phyloP scores from a whole-genome alignment of 2,797 vertebrate species.

The Onychomys leucogaster region DNA sequence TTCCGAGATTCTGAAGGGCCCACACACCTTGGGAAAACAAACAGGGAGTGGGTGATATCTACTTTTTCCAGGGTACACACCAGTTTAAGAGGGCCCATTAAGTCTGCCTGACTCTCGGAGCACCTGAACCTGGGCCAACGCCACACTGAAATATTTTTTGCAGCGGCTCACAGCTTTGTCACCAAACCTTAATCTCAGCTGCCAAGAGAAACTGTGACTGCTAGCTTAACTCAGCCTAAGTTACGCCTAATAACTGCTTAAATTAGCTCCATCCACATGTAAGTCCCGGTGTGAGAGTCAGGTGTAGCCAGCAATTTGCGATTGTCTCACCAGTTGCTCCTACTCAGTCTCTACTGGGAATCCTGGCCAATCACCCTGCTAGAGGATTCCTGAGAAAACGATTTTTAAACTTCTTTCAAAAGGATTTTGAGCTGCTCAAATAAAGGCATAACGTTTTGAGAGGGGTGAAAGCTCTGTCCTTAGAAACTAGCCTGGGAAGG shows the following conservation, averaged over 20 bases:
- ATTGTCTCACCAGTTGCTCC: not conserved
- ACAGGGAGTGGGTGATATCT: not conserved
- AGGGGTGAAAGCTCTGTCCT: slow-evolving; percentile 40
- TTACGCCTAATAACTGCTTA: slow-evolving; percentile 2
- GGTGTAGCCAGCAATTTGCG: not conserved
- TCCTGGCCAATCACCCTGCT: not conserved
- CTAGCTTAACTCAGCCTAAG: slow-evolving; percentile 27
- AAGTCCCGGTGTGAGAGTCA: slow-evolving; percentile 11
- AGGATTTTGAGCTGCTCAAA: slow-evolving; percentile 30
- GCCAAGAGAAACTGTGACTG: slow-evolving; percentile 53
- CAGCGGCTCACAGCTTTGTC: slow-evolving; percentile 55
- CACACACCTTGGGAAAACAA: slow-evolving; percentile 69
- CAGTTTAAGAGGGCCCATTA: slow-evolving; percentile 42
- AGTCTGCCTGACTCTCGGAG: not conserved
- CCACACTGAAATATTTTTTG: slow-evolving; percentile 22
- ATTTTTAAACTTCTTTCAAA: not conserved
- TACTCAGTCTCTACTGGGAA: not conserved
- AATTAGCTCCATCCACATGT: not conserved
- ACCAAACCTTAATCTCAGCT: slow-evolving; percentile 37
- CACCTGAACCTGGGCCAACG: slow-evolving; percentile 38
- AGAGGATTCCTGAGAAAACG: not conserved
- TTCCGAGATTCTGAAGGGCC: slow-evolving; percentile 48
- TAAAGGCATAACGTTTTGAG: slow-evolving; percentile 8
- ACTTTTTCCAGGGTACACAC: slow-evolving; percentile 56
- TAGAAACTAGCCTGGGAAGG: not conserved